These are phyloP conservation scores for Connochaetes taurinus DNA, from an alignment of 2,113 vertebrate genomes.

Conservation along the genomic window DNA sequence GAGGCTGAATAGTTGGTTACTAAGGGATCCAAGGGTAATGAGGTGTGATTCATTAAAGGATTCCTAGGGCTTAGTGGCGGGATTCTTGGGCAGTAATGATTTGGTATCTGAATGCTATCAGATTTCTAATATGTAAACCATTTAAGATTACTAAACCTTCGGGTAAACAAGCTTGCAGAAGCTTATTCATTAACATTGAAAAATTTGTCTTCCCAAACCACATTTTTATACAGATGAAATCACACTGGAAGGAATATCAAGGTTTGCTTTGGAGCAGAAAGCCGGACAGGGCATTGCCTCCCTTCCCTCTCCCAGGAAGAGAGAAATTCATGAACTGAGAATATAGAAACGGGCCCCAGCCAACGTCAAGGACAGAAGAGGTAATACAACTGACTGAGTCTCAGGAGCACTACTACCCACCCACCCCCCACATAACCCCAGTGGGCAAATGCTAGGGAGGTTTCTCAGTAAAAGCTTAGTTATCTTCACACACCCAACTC, in stretches of 20 bases:
- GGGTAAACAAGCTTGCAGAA: slow-evolving; percentile 14
- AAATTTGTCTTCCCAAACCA: neutral
- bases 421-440: neutral
- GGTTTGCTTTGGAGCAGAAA: neutral
- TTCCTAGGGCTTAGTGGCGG: neutral
- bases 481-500: neutral
- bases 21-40: neutral
- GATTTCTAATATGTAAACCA: slow-evolving; percentile 35
- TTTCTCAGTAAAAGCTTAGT: neutral
- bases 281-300: neutral
- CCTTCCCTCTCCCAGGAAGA: neutral
- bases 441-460: neutral
- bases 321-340: neutral
- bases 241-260: neutral
- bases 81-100: neutral
- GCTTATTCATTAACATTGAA: slow-evolving; percentile 26
- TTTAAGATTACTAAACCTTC: neutral
- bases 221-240: neutral
- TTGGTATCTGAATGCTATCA: neutral
- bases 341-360: neutral
- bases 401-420: neutral
- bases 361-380: slow-evolving; percentile 32
- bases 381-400: neutral
- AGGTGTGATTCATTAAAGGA: neutral
- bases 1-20: neutral